A percentile compares a stretch with the other conserved stretches of the same genome.
Conservation (phyloP, 2,797 vertebrate species). For the Sciaenops ocellatus region DNA sequence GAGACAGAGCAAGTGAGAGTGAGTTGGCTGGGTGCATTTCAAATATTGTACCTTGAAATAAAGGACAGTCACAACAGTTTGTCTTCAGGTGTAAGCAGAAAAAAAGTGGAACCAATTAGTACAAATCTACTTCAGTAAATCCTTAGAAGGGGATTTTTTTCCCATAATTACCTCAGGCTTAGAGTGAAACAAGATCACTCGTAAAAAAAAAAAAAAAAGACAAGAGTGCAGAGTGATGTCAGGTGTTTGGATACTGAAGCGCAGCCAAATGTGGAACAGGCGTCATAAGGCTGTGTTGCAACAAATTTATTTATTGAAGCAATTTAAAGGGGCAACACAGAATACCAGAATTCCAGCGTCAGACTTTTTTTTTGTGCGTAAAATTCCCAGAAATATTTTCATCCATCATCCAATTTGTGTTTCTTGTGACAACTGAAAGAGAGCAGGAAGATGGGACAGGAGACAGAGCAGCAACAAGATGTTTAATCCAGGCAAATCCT, state of each 20-base stretch:
- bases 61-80: conserved; percentile 22
- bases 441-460: not conserved
- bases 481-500: conserved; percentile 5
- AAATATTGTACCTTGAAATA: conserved; percentile 8
- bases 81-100: not conserved
- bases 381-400: conserved; percentile 11
- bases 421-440: not conserved
- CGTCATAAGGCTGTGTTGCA: conserved; percentile 44
- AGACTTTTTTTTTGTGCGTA: conserved; percentile 1
- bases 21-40: conserved; percentile 1
- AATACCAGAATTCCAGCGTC: conserved; percentile 2
- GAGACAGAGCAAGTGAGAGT: not conserved
- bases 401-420: not conserved
- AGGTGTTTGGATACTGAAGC: conserved; percentile 38
- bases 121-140: not conserved
- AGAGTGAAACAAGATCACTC: conserved; percentile 21
- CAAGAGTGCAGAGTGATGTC: conserved; percentile 36
- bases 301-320: conserved; percentile 37
- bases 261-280: conserved; percentile 20
- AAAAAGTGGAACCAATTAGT: conserved; percentile 11
- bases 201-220: not conserved
- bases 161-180: not conserved
- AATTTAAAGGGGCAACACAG: conserved; percentile 25
- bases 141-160: conserved; percentile 3
- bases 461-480: not conserved